Evolutionary conservation across 2,113 vertebrate species (phyloP), one percentile per base, ranked within the genome.

Genomic region (Hystrix cristata): DNA sequence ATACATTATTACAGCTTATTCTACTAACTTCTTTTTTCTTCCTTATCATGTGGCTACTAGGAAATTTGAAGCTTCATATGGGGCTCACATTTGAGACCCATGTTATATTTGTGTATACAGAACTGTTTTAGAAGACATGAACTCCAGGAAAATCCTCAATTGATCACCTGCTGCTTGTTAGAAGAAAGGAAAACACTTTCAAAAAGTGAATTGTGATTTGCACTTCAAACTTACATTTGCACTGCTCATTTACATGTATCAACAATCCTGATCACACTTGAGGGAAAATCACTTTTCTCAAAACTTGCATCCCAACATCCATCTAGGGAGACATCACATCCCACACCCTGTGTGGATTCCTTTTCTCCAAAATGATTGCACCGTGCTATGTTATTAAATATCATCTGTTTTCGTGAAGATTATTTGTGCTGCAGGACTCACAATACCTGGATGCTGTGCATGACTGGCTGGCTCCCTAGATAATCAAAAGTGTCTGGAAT

Each of bases 101-200:
- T n/a, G 31, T 67, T 80, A 31, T 51, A 18, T 87, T 53, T 90
- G 25, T 59, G 5, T 51, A 55, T 5, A 3, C 3, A 87, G 8
- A 27, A 74, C 23, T 69, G 1, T 34, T 78, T 57, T 67, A 55
- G 25, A 34, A 5, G 13, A 85, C 83, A n/a, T 38, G 5, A 12
- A 31, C 25, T 71, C 59, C 0, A 89, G 46, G 3, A 64, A 92
- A 92, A 64, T 69, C 53, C 13, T 85, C 62, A 15, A 3, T 82
- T 91, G 4, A 74, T 72, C 79, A 14, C 18, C 38, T 59, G 14
- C 51, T 79, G 43, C 15, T 64, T 96, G 83, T 79, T 67, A 80
- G 87, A 16, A 51, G 27, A 86, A 97, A 21, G 48, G 43, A 83
- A 97, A 97, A 18, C 5, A 27, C 8, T 81, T 79, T 65, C 55